Conservation (phyloP, 2,113 vertebrate species). For the Piaya cayana region DNA sequence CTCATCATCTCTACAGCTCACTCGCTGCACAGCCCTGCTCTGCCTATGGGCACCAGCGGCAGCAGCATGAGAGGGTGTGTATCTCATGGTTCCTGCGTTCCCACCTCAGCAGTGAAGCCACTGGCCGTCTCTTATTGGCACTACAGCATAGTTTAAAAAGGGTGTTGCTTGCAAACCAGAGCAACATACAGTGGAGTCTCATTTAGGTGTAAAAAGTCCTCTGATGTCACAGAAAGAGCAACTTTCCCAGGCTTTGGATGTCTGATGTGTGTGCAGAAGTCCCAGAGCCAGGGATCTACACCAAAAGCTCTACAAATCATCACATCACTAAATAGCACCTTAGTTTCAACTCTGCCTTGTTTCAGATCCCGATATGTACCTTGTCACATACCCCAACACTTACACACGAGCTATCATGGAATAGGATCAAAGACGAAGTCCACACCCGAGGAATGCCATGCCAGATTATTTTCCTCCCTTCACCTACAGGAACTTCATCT, state of each 20-base stretch:
- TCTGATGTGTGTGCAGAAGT: background rate
- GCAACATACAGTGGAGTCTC: background rate
- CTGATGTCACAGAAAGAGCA: background rate
- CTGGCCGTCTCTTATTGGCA: background rate
- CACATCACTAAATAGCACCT: background rate
- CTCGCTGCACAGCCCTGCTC: background rate
- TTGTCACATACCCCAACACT: background rate
- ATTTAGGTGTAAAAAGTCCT: fast-evolving
- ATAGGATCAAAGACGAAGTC: conserved; percentile 36
- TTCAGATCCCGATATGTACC: background rate
- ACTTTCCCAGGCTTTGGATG: background rate
- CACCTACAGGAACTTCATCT: background rate
- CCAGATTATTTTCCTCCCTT: background rate
- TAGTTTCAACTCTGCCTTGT: background rate
- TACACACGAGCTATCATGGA: background rate
- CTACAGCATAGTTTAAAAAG: fast-evolving
- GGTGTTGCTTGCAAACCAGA: background rate
- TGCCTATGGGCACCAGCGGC: background rate
- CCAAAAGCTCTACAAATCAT: background rate
- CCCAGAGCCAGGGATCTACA: background rate
- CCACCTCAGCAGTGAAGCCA: background rate
- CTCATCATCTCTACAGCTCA: background rate
- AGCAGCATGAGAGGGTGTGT: background rate
- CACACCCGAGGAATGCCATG: conserved; percentile 17
- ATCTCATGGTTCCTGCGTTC: background rate